These are phyloP conservation scores for Octomys mimax DNA, from an alignment of 2,797 vertebrate species.

Conservation along the genomic window DNA sequence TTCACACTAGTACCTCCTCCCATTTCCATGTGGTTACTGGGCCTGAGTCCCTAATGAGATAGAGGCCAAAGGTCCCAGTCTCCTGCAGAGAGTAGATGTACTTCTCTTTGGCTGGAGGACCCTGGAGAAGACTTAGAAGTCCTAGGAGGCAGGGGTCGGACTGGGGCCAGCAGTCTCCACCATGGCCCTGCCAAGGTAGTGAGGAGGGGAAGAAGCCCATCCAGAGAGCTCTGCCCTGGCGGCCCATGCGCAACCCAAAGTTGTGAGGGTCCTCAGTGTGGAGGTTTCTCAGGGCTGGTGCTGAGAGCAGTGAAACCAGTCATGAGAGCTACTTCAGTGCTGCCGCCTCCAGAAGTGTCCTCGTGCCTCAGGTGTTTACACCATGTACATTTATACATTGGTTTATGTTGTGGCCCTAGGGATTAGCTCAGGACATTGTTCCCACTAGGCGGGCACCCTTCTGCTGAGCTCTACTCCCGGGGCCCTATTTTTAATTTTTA, in stretches of 20 bases:
- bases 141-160: not conserved
- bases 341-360: not conserved
- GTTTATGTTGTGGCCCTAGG: not conserved
- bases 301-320: constrained; percentile 48
- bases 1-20: not conserved
- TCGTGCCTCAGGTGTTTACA: not conserved
- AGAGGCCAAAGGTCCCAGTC: not conserved
- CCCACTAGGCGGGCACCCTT: not conserved
- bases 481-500: not conserved
- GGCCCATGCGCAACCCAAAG: constrained; percentile 19
- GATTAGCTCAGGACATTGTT: not conserved
- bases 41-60: not conserved
- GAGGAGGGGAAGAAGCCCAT: not conserved
- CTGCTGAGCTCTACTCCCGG: not conserved
- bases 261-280: not conserved
- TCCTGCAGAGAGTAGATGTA: not conserved
- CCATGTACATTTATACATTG: not conserved
- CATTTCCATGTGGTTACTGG: not conserved
- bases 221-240: constrained; percentile 55
- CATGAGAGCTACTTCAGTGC: not conserved
- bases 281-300: constrained; percentile 45
- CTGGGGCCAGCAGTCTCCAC: not conserved
- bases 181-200: constrained; percentile 23
- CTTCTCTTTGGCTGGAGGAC: not conserved
- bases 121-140: accelerated